These are phyloP conservation scores for Prietella phreatophila DNA, from an alignment of 2,113 vertebrate genomes.

Conservation along the genomic window DNA sequence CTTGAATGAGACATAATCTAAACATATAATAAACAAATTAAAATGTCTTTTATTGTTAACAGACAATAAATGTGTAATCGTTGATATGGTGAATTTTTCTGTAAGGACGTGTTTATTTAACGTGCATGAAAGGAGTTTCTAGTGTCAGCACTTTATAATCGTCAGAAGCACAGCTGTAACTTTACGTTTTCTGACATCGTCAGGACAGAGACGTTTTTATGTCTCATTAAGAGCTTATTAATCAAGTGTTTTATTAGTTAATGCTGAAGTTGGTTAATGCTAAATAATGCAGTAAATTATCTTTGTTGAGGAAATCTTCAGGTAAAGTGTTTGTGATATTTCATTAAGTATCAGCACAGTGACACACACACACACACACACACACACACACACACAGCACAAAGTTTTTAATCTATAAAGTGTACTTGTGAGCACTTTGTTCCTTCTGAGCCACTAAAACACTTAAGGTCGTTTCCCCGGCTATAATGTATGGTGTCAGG, in stretches of 20 bases:
- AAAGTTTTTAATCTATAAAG: neutral
- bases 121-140: neutral
- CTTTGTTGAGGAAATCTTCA: neutral
- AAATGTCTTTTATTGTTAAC: neutral
- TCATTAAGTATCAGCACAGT: neutral
- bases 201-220: neutral
- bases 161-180: neutral
- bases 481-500: constrained; percentile 39
- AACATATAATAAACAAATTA: neutral
- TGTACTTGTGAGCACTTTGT: neutral
- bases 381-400: neutral
- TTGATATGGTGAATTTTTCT: neutral
- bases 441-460: neutral
- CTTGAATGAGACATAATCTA: neutral
- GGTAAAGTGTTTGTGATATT: neutral
- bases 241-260: neutral
- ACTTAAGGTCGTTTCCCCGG: neutral
- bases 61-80: neutral
- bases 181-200: neutral
- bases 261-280: neutral
- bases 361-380: neutral
- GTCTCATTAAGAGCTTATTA: neutral
- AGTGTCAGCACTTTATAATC: neutral
- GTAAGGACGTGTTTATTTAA: neutral
- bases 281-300: neutral